These are phyloP conservation scores for Bufotes viridis DNA, from an alignment of 2,797 vertebrate genomes.

Conservation along the genomic window DNA sequence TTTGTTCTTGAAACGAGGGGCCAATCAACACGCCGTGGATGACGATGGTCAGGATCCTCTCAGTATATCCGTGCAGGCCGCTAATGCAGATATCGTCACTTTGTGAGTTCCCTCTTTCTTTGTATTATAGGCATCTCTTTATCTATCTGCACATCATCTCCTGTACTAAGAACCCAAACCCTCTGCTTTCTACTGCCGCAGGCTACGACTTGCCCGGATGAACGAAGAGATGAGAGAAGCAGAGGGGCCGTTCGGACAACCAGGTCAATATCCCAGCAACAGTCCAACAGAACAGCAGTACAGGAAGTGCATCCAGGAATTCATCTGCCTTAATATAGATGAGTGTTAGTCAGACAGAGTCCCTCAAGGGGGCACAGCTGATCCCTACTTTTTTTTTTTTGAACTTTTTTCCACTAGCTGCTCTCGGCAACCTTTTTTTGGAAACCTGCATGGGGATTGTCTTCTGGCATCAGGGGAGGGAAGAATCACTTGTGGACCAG, in stretches of 20 bases:
- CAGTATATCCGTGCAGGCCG: constrained; percentile 91
- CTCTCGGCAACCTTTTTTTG: constrained; percentile 52
- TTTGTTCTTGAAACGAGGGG: constrained; percentile 93
- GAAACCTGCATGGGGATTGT: constrained; percentile 59
- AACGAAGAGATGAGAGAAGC: constrained; percentile 98
- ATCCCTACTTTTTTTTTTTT: constrained; percentile 64
- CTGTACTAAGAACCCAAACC: not conserved
- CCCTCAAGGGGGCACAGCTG: constrained; percentile 62
- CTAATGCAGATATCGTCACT: constrained; percentile 96
- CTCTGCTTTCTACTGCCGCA: constrained; percentile 60
- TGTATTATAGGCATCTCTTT: not conserved
- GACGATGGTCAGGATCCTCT: constrained; percentile 91
- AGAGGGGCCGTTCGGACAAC: constrained; percentile 89
- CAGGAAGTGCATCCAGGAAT: constrained; percentile 96
- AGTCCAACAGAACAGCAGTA: constrained; percentile 97
- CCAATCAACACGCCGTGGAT: constrained; percentile 88
- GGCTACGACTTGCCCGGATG: constrained; percentile 95
- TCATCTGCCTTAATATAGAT: constrained; percentile 94
- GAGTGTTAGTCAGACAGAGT: constrained; percentile 78
- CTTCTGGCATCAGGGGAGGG: constrained; percentile 62
- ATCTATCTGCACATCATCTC: not conserved
- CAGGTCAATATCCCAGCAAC: constrained; percentile 89
- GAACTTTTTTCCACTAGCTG: constrained; percentile 59
- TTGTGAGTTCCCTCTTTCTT: constrained; percentile 76
- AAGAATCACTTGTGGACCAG: constrained; percentile 60